Evolutionary conservation across 2,888 invertebrate species (phyloP).

Genomic region (Rhyacophila evoluta): DNA sequence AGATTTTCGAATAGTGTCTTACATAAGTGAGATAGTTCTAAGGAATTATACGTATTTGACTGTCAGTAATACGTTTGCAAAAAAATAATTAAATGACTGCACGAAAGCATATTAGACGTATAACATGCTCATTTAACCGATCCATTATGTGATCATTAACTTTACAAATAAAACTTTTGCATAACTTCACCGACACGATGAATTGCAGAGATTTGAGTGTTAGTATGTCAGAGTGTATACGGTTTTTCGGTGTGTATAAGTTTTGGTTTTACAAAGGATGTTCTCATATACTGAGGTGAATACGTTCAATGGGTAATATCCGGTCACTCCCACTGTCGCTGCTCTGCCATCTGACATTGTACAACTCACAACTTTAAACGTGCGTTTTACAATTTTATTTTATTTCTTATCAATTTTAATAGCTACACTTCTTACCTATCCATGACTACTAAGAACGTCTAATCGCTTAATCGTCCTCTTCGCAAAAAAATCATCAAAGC

Average conservation of each 20-base stretch:
- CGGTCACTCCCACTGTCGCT: constrained; percentile 58
- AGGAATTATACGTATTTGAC: no score
- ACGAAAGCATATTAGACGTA: no score
- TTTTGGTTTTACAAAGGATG: constrained; percentile 60
- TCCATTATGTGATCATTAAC: no score
- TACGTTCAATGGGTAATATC: constrained; percentile 65
- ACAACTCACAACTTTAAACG: background rate
- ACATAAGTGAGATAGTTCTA: no score
- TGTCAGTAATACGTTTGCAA: no score
- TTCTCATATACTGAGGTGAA: constrained; percentile 64
- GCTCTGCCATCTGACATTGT: constrained; percentile 25
- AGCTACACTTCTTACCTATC: no score
- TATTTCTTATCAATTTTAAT: background rate
- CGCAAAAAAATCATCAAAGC: no score
- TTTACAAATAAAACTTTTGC: constrained; percentile 19
- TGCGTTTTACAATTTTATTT: constrained; percentile 11
- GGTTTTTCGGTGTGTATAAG: constrained; percentile 8
- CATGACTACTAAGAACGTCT: no score
- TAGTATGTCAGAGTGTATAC: background rate
- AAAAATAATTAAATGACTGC: no score
- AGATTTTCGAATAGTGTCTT: no score
- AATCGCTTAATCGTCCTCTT: no score
- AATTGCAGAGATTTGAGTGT: constrained; percentile 22
- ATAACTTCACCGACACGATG: constrained; percentile 14
- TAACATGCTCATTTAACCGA: no score